These are phyloP conservation scores for Sus scrofa DNA, from an alignment of 2,113 vertebrate species.

Conservation along the genomic window DNA sequence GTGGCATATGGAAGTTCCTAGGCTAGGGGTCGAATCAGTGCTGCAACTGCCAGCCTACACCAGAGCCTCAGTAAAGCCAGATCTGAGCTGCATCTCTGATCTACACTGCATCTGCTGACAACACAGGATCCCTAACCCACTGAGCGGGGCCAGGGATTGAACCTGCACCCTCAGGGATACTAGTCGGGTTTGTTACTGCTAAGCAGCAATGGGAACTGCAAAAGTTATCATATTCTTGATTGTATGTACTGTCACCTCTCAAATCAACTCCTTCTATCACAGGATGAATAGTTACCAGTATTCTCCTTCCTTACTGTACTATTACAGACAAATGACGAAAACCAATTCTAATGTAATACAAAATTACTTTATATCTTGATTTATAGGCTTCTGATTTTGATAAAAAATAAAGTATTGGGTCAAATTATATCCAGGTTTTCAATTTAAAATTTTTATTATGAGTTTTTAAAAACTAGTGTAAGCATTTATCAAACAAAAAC, in stretches of 20 bases:
- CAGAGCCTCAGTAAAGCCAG: no score
- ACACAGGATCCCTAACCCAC: no score
- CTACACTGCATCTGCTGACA: no score
- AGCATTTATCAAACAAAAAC: constrained; percentile 9
- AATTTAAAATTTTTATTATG: neutral
- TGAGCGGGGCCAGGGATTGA: no score
- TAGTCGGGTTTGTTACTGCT: no score
- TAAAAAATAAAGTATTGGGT: neutral
- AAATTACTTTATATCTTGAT: constrained; percentile 6
- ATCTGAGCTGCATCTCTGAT: no score
- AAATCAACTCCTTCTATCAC: neutral
- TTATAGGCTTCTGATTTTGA: neutral
- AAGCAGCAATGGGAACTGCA: neutral
- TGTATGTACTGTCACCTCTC: neutral
- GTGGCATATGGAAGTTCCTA: no score
- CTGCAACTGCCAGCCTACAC: no score
- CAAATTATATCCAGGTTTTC: neutral
- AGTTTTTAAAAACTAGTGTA: neutral
- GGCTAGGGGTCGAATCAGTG: no score
- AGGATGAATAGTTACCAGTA: neutral
- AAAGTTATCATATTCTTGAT: neutral
- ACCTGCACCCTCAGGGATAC: no score
- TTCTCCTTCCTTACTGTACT: neutral
- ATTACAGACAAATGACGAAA: neutral
- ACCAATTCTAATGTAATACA: neutral